Base-by-base conservation (phyloP, 2,797 vertebrate species). In the Adelosebastes latens region DNA sequence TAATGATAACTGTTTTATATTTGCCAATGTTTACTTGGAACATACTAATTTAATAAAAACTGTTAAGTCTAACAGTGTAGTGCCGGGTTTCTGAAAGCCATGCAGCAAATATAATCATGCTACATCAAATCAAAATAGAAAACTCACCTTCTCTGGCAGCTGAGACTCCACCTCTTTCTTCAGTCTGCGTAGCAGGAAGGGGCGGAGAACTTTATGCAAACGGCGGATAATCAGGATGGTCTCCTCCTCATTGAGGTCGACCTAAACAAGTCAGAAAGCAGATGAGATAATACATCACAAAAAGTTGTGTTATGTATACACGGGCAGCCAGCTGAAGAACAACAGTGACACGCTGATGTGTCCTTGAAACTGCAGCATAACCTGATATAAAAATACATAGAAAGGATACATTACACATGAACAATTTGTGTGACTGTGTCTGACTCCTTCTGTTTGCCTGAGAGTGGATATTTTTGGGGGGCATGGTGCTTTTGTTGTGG, bases 101-200 rank as follows among this genome's bases (percentile, higher is more conserved):
- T 11, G 53, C 5, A 12, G 7, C 5, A 72, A 13, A 66, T 46
- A 11, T 8, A 61, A 66, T n/a, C 5, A 14, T 49, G 2, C 6
- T 31, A 31, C 0, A 11, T 60, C 18, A 36, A 64, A 25, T 63
- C 4, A 42, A 53, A 32, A 24, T 5, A 12, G 24, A 60, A 31
- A 5, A 8, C 89, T 61, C 64, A 97, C 98, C 96, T 99, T 99
- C 71, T 99, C 98, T 0, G 98, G 98, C 39, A 99, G 94, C 91
- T 99, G 98, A 5, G 98, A 98, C 81, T 99, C 98, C 6, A 99
- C 98, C 69, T 99, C 98, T 68, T 99, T 99, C 95, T 99, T 99
- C 64, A 99, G 96, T 60, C 98, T 88, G 13, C 98, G 96, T 0
- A 99, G 95, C 88, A 99, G 95, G 94, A 99, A 99, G 29, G 98